phyloP scores from a whole-genome alignment of 2,888 invertebrate species.

The Dryococelus australis region DNA sequence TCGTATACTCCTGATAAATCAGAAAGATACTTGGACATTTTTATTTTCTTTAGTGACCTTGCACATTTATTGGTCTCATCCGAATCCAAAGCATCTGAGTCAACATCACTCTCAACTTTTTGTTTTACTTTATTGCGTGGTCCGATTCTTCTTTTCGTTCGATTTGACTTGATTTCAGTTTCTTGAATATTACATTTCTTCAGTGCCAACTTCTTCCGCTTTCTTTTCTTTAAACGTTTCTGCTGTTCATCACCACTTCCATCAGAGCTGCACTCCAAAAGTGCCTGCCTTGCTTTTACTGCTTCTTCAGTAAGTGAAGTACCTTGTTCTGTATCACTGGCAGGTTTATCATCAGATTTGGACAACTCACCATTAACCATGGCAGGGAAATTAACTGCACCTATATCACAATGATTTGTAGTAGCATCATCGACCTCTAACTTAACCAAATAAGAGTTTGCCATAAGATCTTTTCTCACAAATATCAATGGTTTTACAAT shows the following conservation, averaged over 20 bases:
- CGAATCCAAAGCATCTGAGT: not conserved
- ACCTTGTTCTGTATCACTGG: not conserved
- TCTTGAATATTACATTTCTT: not conserved
- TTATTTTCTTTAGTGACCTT: not conserved
- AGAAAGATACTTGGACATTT: not conserved
- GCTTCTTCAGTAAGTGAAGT: not conserved
- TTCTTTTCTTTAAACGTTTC: not conserved
- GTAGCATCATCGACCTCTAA: not conserved
- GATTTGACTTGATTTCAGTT: not conserved
- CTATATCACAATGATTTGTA: not conserved
- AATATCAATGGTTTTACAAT: not conserved
- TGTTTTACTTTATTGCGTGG: not conserved
- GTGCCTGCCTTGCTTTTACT: not conserved
- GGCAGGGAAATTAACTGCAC: not conserved
- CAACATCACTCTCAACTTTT: not conserved
- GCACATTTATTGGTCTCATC: not conserved
- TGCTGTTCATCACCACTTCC: not conserved
- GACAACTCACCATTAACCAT: not conserved
- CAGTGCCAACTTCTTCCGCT: not conserved
- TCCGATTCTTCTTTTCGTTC: not conserved
- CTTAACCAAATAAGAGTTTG: not conserved
- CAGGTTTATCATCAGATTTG: not conserved
- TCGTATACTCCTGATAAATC: not conserved
- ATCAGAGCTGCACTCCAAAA: not conserved
- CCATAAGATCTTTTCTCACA: conserved; percentile 11